Base-by-base conservation (phyloP, 1,140 invertebrate genomes). In the Drosophila bocqueti region DNA sequence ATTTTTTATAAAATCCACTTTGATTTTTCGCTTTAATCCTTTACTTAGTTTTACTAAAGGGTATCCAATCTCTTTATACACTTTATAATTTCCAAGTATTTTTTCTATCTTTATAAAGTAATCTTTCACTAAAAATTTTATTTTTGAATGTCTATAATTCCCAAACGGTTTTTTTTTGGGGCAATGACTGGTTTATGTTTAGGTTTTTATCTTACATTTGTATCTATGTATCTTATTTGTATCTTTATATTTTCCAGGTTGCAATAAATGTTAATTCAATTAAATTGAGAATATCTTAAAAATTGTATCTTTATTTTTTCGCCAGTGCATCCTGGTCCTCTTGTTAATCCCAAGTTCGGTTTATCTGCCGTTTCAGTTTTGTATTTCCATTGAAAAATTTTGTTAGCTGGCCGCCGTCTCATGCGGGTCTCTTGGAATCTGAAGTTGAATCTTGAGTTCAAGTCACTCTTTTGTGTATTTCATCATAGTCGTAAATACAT, bases 351-450 rank as follows among this genome's bases (percentile, higher is more conserved):
- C 54, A 47, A 43, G 57, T 38, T 55, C 61, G 31, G 67, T 80
- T 77, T 79, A 81, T 86, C 82, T 72, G 83, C 45, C 79, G 47
- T 71, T 86, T 69, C 40, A 64, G 69, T 59, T 87, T 77, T 76
- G 59, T 69, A 81, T 79, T 86, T 86, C 69, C 75, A 86, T 79
- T 81, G 79, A 83, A 85, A 76, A 67, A 74, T 52, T 26, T 82
- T 73, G 79, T 65, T 60, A 55, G 52, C 62, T 71, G 58, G 43
- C 75, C 43, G 65, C 24, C 52, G 67, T 72, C 66, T 79, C 63
- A 83, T 83, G 80, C 80, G 80, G 80, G 80, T 49, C 80, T 78
- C 76, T 71, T 79, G 75, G 76, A 79, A 79, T 79, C 76, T 72
- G 71, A 72, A 73, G 68, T 74, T 72, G 71, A 74, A 74, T 74